A percentile compares a stretch with the other conserved stretches of the same genome.
phyloP scores from a whole-genome alignment of 2,113 vertebrate species.

The Sclerurus mexicanus region DNA sequence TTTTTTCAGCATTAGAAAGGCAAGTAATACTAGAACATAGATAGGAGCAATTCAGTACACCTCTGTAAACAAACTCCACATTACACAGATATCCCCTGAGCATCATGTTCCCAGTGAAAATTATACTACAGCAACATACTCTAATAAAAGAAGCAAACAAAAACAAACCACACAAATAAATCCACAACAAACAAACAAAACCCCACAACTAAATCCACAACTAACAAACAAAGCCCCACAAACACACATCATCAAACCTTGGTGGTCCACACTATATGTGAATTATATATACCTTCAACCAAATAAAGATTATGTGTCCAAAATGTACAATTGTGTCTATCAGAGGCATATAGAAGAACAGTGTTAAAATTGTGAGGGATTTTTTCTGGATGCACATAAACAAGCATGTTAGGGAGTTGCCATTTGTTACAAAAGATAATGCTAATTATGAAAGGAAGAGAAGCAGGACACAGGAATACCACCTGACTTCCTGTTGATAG shows the following conservation, averaged over 20 bases:
- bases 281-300: neutral
- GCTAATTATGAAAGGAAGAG: neutral
- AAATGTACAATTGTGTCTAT: neutral
- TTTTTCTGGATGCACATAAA: neutral
- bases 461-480: neutral
- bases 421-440: neutral
- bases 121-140: neutral
- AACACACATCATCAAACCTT: neutral
- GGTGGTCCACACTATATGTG: neutral
- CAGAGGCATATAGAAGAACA: neutral
- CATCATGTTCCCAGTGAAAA: neutral
- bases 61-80: neutral
- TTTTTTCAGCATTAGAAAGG: neutral
- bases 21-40: neutral
- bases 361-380: neutral
- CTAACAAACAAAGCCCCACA: neutral
- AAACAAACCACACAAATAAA: neutral
- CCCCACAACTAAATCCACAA: too few species aligned
- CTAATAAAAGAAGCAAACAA: neutral
- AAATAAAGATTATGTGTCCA: neutral
- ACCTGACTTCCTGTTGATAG: neutral
- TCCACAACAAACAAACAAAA: too few species aligned
- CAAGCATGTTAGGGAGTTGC: fast-evolving
- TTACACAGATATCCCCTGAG: neutral
- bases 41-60: neutral